These are phyloP conservation scores for Beris chalybata DNA, from an alignment of 2,888 invertebrate species.

Conservation along the genomic window DNA sequence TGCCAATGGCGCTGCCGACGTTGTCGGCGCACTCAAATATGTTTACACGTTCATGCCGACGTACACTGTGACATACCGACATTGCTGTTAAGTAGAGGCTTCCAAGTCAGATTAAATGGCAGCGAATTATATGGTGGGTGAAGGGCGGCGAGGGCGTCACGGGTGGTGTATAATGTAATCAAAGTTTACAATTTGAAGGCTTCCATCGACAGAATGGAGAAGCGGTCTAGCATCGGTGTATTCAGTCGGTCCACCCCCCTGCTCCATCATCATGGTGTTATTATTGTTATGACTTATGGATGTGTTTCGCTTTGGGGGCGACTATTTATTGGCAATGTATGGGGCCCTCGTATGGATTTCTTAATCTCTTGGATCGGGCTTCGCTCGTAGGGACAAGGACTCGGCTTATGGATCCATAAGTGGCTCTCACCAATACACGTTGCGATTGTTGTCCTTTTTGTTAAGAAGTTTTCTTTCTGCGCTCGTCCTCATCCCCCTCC, in stretches of 20 bases:
- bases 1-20: constrained; percentile 6
- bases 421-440: constrained; percentile 11
- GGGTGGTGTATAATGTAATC: constrained; percentile 35
- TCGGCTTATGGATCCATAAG: constrained; percentile 17
- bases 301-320: constrained; percentile 11
- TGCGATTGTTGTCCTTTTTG: constrained; percentile 19
- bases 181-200: constrained; percentile 37
- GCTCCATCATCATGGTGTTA: constrained; percentile 16
- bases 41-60: constrained; percentile 29
- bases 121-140: constrained; percentile 29
- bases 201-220: constrained; percentile 25
- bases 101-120: constrained; percentile 37
- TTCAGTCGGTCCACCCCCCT: not conserved
- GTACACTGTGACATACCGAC: constrained; percentile 11
- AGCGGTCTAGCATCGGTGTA: constrained; percentile 22
- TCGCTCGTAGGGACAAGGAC: constrained; percentile 6
- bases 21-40: constrained; percentile 12
- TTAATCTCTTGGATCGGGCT: constrained; percentile 29
- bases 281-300: constrained; percentile 35
- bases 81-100: constrained; percentile 32
- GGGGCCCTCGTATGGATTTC: constrained; percentile 24
- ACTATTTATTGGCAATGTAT: constrained; percentile 3
- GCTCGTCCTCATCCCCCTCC: not conserved
- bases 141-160: not conserved
- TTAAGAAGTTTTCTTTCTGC: constrained; percentile 9